Evolutionary conservation across 2,888 invertebrate species (phyloP).

Genomic region (Clunio marinus): DNA sequence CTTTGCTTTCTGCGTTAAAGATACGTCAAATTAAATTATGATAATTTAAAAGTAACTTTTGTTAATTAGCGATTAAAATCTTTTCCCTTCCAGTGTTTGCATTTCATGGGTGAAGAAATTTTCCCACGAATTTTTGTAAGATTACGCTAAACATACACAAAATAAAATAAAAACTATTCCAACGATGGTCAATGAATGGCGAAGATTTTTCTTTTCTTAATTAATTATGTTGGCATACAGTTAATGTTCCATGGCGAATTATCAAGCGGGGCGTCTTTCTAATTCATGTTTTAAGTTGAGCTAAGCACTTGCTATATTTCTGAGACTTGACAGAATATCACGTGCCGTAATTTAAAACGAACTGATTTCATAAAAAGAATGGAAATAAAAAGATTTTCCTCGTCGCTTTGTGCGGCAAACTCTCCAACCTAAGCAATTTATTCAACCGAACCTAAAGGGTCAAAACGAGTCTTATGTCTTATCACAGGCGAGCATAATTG

Average conservation of each 20-base stretch:
- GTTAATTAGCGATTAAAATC: conserved; percentile 37
- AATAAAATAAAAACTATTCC: not conserved
- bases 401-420: no score
- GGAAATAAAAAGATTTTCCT: no score
- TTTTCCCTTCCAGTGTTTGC: not conserved
- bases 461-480: not conserved
- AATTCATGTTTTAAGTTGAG: no score
- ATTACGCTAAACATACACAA: no score
- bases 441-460: not conserved
- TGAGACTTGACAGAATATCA: not conserved
- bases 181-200: not conserved
- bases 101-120: not conserved
- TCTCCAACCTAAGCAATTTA: no score
- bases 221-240: no score
- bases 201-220: no score
- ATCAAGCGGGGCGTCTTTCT: no score
- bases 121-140: no score
- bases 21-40: conserved; percentile 15
- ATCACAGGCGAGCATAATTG: conserved; percentile 28
- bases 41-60: conserved; percentile 26
- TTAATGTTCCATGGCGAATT: no score
- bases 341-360: not conserved
- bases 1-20: not conserved
- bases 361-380: no score
- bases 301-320: no score